Base-by-base conservation (phyloP, 2,797 vertebrate species). In the Picus viridis region DNA sequence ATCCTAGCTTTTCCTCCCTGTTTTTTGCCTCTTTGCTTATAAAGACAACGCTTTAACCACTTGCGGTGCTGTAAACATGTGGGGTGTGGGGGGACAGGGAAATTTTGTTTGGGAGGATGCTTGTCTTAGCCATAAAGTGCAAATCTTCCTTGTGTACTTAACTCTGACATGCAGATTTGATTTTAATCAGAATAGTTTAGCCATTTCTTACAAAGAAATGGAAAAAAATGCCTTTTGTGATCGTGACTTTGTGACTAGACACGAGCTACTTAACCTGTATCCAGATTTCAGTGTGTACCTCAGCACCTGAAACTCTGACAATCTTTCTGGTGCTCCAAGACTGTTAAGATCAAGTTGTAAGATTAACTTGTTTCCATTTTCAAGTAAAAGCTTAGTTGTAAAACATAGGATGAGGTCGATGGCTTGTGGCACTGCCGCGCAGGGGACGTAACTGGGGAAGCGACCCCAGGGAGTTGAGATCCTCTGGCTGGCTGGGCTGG, bases 281-380 rank as follows among this genome's bases (percentile, higher is more conserved):
- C 57, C 32, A 13, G 18, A 84, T 58, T 41, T 70, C 57, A 14
- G 9, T 2, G 10, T 12, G 1, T 19, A 26, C 53, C 85, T 57
- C 65, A 47, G 27, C 65, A 32, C 0, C 29, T 19, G 9, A 45
- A 88, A 57, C 61, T 78, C 78, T 65, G 32, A 6, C 29, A 70
- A 45, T 34, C 57, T 84, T 74, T 71, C 39, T 79, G 2, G 27
- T 45, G 61, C 54, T 84, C 18, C 7, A 53, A 75, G 24, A 56
- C 19, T 74, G 83, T 88, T 71, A 1, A 86, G 45, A 59, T 96
- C 13, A 87, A 90, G 36, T 76, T 94, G 69, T 58, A 62, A 94
- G 76, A 83, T 95, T 80, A 93, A 94, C 78, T 90, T 89, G 68
- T 96, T 89, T 94, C 94, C 95, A 4, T 96, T 93, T 87, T 65